Conservation (phyloP, 2,113 vertebrate species). For the Urocynchramus pylzowi region DNA sequence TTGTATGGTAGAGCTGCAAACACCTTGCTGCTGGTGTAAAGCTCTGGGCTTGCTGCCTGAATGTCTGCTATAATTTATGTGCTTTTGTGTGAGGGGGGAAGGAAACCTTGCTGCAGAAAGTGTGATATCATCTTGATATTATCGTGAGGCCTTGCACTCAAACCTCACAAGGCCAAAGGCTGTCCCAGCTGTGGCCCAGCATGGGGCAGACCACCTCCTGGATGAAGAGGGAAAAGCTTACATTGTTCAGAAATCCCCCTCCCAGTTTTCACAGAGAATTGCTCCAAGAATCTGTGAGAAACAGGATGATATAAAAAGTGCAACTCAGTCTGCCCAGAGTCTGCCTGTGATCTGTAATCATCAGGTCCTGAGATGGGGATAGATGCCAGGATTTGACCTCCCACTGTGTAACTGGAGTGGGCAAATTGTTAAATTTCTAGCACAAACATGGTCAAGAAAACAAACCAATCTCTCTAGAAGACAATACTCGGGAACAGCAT, state of each 20-base stretch:
- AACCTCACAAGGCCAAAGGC: background rate
- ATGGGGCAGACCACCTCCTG: fast-evolving
- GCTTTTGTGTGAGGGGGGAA: background rate
- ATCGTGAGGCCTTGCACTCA: background rate
- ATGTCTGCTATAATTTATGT: background rate
- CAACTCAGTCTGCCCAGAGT: background rate
- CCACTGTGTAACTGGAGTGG: background rate
- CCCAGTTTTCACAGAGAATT: background rate
- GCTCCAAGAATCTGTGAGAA: background rate
- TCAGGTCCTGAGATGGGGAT: background rate
- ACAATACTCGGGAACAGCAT: background rate
- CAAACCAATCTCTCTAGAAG: background rate
- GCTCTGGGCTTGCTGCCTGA: background rate
- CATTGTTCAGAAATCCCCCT: background rate
- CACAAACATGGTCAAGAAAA: background rate
- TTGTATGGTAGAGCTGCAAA: background rate
- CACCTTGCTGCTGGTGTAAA: background rate
- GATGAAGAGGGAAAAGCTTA: background rate
- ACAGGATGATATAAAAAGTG: fast-evolving
- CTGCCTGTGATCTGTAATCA: background rate
- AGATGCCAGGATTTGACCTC: background rate
- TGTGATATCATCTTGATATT: background rate
- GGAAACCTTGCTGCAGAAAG: background rate
- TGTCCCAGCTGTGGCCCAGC: background rate
- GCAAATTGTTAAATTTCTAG: background rate